A percentile compares a stretch with the other conserved stretches of the same genome.
phyloP scores from a whole-genome alignment of 2,113 vertebrate genomes.

The Noctilio leporinus region DNA sequence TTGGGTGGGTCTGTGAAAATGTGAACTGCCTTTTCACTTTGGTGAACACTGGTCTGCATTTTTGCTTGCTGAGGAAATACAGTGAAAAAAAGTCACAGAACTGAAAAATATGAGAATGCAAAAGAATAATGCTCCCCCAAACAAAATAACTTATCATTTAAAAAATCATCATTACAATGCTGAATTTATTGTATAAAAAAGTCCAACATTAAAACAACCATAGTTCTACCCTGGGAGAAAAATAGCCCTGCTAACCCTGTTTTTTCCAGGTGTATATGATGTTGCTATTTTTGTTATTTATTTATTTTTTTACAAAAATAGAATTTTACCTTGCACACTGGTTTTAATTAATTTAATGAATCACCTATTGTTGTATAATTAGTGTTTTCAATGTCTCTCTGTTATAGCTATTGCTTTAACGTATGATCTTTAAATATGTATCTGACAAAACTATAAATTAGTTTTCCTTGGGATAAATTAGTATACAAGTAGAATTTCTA shows the following conservation, averaged over 20 bases:
- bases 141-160: background rate
- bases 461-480: constrained; percentile 2
- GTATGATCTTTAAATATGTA: background rate
- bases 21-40: background rate
- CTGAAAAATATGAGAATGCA: background rate
- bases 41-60: background rate
- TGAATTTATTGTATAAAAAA: background rate
- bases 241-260: background rate
- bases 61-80: background rate
- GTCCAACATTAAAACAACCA: background rate
- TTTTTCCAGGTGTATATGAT: background rate
- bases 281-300: background rate
- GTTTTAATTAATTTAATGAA: background rate
- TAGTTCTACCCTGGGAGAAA: background rate
- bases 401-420: background rate
- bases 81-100: background rate
- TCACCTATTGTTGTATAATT: background rate
- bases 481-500: background rate
- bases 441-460: no score
- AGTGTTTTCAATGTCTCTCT: background rate
- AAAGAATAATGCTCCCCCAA: background rate
- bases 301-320: background rate
- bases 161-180: background rate
- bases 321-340: background rate
- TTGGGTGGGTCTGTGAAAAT: background rate